Base-by-base conservation (phyloP, 2,888 invertebrate genomes). In the Nymphalis c-album region DNA sequence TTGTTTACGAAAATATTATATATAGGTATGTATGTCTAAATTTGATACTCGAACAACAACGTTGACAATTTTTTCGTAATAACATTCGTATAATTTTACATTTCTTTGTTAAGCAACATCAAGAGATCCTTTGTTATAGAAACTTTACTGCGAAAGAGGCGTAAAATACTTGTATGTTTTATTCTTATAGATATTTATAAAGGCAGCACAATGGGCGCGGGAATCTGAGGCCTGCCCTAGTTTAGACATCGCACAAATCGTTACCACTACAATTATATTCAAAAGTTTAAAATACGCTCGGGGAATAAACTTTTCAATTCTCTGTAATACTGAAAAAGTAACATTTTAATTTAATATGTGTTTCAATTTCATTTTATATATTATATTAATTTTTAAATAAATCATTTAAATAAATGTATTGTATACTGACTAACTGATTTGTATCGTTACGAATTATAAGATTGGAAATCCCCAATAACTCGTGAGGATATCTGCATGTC, bases 261-360 rank as follows among this genome's bases (percentile, higher is more conserved):
- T 71, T 71, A 69, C 69, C 69, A 69, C 69, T 66, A 71, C 69
- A 71, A 71, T 71, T 71, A 71, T 69, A 69, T 71, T 69, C 69
- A 71, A 69, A 71, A 71, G 61, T 71, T 71, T 69, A 69, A 68
- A 69, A 71, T 71, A 69, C 63, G 68, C 62, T 63, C 68, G 60
- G 60, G 48, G 45, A 48, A 63, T 70, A 64, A 68, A 70, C 62
- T 70, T 70, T 64, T 70, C 68, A 64, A 65, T 70, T 68, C 64
- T 64, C 65, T 40, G 35, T 40, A 60, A 65, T 65, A 65, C 47
- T 66, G 55, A 31, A 60, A 55, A 60, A 66, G 60, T 61, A 61
- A 66, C 60, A 35, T 61, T 66, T 65, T 65, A 65, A 60, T 60
- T 60, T 61, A 61, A 59, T 64, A 45, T 59, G 50, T 17, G 16